Percentiles rank a stretch among this genome's conserved stretches.
phyloP scores from a whole-genome alignment of 2,888 invertebrate species.

The Lycophotia porphyrea region DNA sequence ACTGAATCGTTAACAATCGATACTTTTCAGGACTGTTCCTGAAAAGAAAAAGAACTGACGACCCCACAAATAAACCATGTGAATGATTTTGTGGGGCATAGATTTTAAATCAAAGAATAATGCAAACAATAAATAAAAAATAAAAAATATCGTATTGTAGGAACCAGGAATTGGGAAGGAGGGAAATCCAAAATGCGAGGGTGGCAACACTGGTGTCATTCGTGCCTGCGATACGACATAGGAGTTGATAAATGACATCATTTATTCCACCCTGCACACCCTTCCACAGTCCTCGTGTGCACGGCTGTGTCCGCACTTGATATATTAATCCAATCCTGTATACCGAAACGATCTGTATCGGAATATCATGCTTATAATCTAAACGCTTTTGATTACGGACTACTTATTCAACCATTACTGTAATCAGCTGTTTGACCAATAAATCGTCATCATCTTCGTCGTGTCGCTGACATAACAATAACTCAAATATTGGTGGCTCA shows the following conservation, averaged over 20 bases:
- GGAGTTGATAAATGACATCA: slow-evolving; percentile 75
- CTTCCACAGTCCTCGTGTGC: slow-evolving; percentile 50
- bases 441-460: background rate
- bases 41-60: background rate
- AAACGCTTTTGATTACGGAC: slow-evolving; percentile 13
- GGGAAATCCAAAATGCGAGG: background rate
- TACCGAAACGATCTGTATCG: slow-evolving; percentile 37
- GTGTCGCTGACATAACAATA: background rate
- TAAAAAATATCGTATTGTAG: too few species aligned
- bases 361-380: slow-evolving; percentile 36
- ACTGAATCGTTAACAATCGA: background rate
- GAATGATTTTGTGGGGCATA: too few species aligned
- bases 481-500: background rate
- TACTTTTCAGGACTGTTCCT: background rate
- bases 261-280: slow-evolving; percentile 72
- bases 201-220: slow-evolving; percentile 64
- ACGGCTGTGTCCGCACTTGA: slow-evolving; percentile 66
- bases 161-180: too few species aligned
- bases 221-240: slow-evolving; percentile 68
- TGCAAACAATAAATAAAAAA: too few species aligned
- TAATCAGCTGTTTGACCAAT: background rate
- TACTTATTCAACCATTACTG: background rate
- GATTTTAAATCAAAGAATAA: too few species aligned
- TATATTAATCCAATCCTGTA: slow-evolving; percentile 64
- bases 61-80: background rate